Conservation (phyloP, 1,140 invertebrate genomes). For the Eciton burchellii region DNA sequence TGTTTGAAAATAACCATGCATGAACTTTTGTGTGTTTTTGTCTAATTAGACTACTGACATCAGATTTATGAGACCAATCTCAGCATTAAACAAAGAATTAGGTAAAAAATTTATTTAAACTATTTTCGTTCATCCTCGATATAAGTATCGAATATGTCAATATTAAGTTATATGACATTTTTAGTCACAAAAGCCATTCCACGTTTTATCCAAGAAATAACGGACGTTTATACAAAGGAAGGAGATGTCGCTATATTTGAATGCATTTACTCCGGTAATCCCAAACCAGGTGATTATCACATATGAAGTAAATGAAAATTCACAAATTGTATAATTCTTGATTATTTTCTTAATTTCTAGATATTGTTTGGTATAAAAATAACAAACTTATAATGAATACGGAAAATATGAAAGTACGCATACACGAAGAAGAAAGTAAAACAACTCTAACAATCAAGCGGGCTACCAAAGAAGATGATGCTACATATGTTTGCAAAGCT, state of each 20-base stretch:
- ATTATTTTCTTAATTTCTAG: slow-evolving; percentile 81
- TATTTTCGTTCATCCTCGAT: not conserved
- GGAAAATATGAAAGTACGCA: slow-evolving; percentile 89
- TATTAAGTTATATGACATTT: slow-evolving; percentile 72
- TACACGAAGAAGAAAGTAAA: slow-evolving; percentile 89
- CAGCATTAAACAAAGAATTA: slow-evolving; percentile 64
- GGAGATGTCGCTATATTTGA: slow-evolving; percentile 92
- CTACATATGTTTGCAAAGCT: slow-evolving; percentile 94
- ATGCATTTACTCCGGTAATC: slow-evolving; percentile 93
- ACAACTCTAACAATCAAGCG: slow-evolving; percentile 90
- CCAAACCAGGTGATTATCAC: slow-evolving; percentile 90
- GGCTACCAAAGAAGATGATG: slow-evolving; percentile 90
- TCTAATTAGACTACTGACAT: slow-evolving; percentile 82
- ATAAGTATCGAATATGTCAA: too few relatives aligned
- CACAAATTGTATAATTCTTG: not conserved
- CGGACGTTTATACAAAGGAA: slow-evolving; percentile 90
- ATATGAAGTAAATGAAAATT: not conserved
- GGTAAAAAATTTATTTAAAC: slow-evolving; percentile 53
- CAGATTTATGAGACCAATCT: slow-evolving; percentile 65
- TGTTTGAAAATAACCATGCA: slow-evolving; percentile 69
- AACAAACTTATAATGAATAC: slow-evolving; percentile 92
- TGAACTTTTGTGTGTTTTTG: slow-evolving; percentile 72
- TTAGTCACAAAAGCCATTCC: slow-evolving; percentile 92
- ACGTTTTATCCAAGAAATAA: slow-evolving; percentile 93
- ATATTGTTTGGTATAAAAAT: slow-evolving; percentile 96